phyloP scores from a whole-genome alignment of 1,140 invertebrate genomes.

The Kradibia gibbosae region DNA sequence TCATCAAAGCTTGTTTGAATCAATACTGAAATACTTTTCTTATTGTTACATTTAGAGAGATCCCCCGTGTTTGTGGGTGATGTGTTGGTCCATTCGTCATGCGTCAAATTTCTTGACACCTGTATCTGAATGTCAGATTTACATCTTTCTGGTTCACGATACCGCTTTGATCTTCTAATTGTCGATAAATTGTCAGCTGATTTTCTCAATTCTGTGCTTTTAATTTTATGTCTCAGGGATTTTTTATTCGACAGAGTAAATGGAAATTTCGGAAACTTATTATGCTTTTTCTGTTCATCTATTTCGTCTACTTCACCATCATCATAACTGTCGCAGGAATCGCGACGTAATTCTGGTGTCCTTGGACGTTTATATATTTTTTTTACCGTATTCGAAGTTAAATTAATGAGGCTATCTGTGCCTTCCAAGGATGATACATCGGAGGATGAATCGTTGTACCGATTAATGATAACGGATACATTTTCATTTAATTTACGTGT shows the following conservation, averaged over 20 bases:
- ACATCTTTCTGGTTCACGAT: conserved; percentile 62
- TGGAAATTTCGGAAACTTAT: conserved; percentile 50
- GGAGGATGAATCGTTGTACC: conserved; percentile 56
- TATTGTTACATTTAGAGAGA: conserved; percentile 60
- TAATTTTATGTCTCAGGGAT: conserved; percentile 61
- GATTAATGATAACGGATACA: conserved; percentile 46
- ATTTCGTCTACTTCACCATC: not conserved
- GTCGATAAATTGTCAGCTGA: conserved; percentile 62
- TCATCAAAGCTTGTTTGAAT: conserved; percentile 69
- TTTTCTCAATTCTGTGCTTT: conserved; percentile 62
- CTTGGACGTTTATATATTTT: conserved; percentile 51
- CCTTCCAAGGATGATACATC: conserved; percentile 57
- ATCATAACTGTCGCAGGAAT: not conserved
- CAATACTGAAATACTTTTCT: conserved; percentile 63
- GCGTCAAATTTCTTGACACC: conserved; percentile 50
- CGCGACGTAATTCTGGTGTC: conserved; percentile 48
- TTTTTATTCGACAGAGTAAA: conserved; percentile 58
- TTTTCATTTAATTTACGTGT: conserved; percentile 48
- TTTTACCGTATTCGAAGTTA: not conserved
- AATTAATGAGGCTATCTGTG: conserved; percentile 44
- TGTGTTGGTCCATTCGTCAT: conserved; percentile 68
- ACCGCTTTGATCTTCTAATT: conserved; percentile 56
- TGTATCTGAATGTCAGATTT: conserved; percentile 68
- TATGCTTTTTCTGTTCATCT: not conserved
- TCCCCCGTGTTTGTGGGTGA: conserved; percentile 57